These are phyloP conservation scores for Sitophilus oryzae DNA, from an alignment of 1,140 invertebrate genomes.

Conservation along the genomic window DNA sequence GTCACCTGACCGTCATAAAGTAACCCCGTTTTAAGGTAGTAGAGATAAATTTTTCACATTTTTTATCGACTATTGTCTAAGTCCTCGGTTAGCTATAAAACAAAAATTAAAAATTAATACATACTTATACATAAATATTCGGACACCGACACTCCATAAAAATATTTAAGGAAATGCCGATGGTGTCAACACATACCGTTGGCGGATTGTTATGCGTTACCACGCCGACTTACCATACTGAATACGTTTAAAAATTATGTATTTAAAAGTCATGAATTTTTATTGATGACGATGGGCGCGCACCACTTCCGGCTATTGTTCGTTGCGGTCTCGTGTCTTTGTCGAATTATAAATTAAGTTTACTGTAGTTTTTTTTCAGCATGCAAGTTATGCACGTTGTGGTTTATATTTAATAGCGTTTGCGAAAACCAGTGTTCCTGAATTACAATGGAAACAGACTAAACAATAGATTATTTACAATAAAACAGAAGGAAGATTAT, in stretches of 20 bases:
- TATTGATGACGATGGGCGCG: not conserved
- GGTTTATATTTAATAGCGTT: not conserved
- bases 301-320: not conserved
- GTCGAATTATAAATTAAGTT: not conserved
- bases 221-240: not conserved
- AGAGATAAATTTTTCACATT: too few species aligned
- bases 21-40: too few species aligned
- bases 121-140: too few species aligned
- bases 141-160: too few species aligned
- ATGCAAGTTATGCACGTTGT: not conserved
- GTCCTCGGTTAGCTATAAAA: too few species aligned
- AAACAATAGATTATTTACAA: too few species aligned
- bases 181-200: not conserved
- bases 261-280: not conserved
- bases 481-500: too few species aligned
- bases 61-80: too few species aligned
- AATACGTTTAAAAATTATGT: not conserved
- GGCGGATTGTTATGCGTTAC: not conserved
- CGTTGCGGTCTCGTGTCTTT: not conserved
- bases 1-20: too few species aligned
- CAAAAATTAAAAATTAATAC: too few species aligned
- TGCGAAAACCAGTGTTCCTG: too few species aligned
- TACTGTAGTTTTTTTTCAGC: not conserved
- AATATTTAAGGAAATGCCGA: not conserved
- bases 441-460: too few species aligned